phyloP scores from a whole-genome alignment of 30 jellyfish, hydroid and myxozoan genomes.

The Hydractinia echinata region DNA sequence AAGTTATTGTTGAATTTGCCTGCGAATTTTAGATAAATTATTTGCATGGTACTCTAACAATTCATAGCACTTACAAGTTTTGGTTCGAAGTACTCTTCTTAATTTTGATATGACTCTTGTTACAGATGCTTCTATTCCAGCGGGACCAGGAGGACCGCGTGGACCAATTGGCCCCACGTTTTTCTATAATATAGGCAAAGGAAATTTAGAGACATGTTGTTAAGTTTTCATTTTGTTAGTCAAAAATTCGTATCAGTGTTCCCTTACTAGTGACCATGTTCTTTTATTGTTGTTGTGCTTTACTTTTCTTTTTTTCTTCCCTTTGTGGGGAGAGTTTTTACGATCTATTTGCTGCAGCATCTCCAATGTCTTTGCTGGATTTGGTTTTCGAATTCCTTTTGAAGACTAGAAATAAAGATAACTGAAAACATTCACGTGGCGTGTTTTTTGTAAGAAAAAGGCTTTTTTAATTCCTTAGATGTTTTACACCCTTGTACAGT shows the following conservation, averaged over 20 bases:
- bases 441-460: too few relatives aligned
- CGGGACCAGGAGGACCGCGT: conserved; percentile 18
- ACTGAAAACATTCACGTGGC: too few relatives aligned
- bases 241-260: neutral
- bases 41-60: neutral
- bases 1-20: neutral
- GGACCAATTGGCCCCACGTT: neutral
- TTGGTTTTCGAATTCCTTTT: neutral
- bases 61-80: conserved; percentile 6
- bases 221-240: neutral
- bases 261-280: neutral
- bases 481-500: too few relatives aligned
- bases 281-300: neutral
- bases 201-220: neutral
- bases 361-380: neutral
- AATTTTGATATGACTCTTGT: neutral
- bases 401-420: neutral
- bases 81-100: conserved; percentile 2
- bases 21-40: neutral
- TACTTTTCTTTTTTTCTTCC: neutral
- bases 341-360: neutral
- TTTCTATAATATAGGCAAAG: neutral
- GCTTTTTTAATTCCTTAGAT: too few relatives aligned
- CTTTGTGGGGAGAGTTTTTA: neutral
- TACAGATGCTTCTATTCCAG: neutral